Percentiles rank a stretch among this genome's conserved stretches.
Evolutionary conservation across 1,140 invertebrate genomes (phyloP).

Genomic region (Pissodes strobi): DNA sequence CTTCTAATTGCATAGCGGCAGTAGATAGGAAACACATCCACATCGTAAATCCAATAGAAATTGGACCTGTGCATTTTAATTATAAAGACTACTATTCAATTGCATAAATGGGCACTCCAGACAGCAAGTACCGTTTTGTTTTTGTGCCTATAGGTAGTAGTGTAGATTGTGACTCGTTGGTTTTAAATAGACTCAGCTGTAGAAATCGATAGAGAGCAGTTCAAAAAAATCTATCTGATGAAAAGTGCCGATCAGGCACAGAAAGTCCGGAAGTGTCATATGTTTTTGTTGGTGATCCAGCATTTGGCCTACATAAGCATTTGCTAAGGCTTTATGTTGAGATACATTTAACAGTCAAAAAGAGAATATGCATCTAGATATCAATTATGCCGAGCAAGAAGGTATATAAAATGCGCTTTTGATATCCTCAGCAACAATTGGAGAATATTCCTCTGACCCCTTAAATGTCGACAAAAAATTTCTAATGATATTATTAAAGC

Average conservation of each 20-base stretch:
- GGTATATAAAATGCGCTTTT: constrained; percentile 55
- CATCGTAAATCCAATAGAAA: no score
- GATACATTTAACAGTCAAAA: constrained; percentile 42
- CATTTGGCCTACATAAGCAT: constrained; percentile 48
- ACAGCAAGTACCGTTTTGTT: constrained; percentile 53
- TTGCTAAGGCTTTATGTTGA: constrained; percentile 53
- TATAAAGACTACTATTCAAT: constrained; percentile 50
- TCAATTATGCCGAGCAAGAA: constrained; percentile 48
- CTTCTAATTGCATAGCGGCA: no score
- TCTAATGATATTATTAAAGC: constrained; percentile 27
- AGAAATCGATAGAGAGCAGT: background rate
- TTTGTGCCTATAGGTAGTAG: constrained; percentile 55
- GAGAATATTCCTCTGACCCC: constrained; percentile 45
- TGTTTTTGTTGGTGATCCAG: constrained; percentile 49
- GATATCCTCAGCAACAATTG: no score
- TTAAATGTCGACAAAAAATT: constrained; percentile 26
- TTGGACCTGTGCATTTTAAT: no score
- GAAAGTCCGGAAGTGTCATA: constrained; percentile 30
- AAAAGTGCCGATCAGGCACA: constrained; percentile 1
- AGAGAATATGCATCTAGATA: constrained; percentile 58
- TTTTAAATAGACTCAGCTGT: constrained; percentile 46
- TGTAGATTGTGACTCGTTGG: constrained; percentile 52
- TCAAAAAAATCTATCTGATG: background rate
- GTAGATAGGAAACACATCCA: no score
- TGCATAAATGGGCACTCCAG: constrained; percentile 54